Evolutionary conservation across 1,140 invertebrate genomes (phyloP), one percentile per base, ranked within the genome.

Genomic region (Himalopsyche phryganea): DNA sequence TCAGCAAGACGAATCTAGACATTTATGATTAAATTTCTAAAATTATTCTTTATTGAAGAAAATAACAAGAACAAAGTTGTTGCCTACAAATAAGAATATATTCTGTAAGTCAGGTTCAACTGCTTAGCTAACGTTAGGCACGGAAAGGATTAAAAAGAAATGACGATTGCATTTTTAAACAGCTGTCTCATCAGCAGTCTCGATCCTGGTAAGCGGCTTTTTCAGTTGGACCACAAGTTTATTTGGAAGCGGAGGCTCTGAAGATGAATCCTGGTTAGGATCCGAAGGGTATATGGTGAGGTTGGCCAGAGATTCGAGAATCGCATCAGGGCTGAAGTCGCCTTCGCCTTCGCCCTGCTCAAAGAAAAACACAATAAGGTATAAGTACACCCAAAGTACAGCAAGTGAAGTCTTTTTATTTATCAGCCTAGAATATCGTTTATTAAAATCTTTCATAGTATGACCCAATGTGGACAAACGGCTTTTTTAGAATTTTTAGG

Each of bases 151-250:
- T 10, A 33, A 18, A 17, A 4, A 13, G 13, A 17, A 13, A 35
- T 13, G 2, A 14, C 48, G 2, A 14, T 33, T n/a, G 38, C 15
- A 35, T 36, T 5, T 10, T 52, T 63, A 63, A 19, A 61, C 62
- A 28, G 62, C 54, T 3, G 62, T 57, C 45, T 60, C 50, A 19
- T 64, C 54, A 1, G 50, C 62, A 19, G 62, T 57, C 32, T 64
- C 62, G 28, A 64, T 64, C 28, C 58, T 41, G 2, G 47, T 13
- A 28, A 15, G 17, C 11, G 38, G 51, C 41, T 60, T 60, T 13
- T 38, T 45, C 1, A 60, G 35, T 41, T 64, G 52, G 2, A 57
- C 58, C n/a, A 50, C 23, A 6, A 64, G 42, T 42, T 64, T 64
- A 41, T 64, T 64, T 2, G 58, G 57, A 5, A 36, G 19, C 1